Evolutionary conservation across 1,140 invertebrate genomes (phyloP), one percentile per base, ranked within the genome.

Genomic region (Sinonovacula constricta): DNA sequence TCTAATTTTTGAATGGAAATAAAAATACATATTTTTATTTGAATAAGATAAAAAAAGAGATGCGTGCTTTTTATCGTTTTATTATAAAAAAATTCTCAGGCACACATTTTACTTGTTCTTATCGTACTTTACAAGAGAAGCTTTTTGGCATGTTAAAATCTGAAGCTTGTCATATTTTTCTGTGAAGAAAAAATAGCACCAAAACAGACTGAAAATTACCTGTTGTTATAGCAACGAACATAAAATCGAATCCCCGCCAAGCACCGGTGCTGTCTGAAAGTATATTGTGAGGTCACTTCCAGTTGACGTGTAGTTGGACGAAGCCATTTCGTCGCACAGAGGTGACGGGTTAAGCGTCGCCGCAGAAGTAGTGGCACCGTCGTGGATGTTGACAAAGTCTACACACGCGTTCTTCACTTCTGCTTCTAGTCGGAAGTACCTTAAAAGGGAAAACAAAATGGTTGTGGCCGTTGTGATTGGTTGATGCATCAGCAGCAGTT

Each of bases 191-290:
- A 24, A 3, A 7, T 53, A 24, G 18, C 3, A 18, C n/a, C n/a
- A n/a, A n/a, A n/a, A n/a, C n/a, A n/a, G n/a, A n/a, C n/a, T n/a
- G n/a, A n/a, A n/a, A n/a, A n/a, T 28, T 54, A 74, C 71, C 71
- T 54, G 71, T 54, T 14, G 71, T 74, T 18, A 74, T 49, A n/a
- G 71, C 59, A n/a, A 74, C 71, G n/a, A 74, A 63, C 12, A 74
- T 53, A 24, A 63, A 74, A 24, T 65, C 59, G 22, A 74, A 74
- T 1, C 71, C 71, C 18, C 56, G 71, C 7, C 60, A 30, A 14
- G 36, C 56, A 3, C 71, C 71, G 18, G 71, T 74, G 26, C 71
- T 22, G 71, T 74, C 24, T 74, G 3, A 34, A 74, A 74, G 15
- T 45, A 74, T 18, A 74, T 33, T 10, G 60, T 65, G 28, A 74